These are phyloP conservation scores for Oligia strigilis DNA, from an alignment of 2,888 invertebrate species.

Conservation along the genomic window DNA sequence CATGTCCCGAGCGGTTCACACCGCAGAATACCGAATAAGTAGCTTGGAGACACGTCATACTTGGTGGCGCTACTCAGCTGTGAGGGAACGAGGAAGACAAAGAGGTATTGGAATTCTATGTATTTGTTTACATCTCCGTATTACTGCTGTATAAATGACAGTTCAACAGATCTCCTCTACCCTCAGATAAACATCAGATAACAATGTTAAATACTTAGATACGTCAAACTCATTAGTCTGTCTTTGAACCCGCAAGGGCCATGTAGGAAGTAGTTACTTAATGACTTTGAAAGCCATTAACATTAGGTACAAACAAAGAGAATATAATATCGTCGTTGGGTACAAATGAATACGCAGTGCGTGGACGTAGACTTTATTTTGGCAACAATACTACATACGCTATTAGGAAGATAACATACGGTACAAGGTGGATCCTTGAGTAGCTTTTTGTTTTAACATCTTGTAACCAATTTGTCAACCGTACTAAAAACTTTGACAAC, in stretches of 20 bases:
- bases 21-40: background rate
- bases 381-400: conserved; percentile 10
- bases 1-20: background rate
- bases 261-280: conserved; percentile 24
- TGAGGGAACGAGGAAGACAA: background rate
- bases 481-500: background rate
- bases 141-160: background rate
- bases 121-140: background rate
- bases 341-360: conserved; percentile 14
- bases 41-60: background rate
- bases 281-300: conserved; percentile 17
- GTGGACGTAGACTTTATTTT: conserved; percentile 17
- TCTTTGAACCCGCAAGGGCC: background rate
- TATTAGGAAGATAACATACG: background rate
- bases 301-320: background rate
- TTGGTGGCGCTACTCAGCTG: no score
- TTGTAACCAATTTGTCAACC: background rate
- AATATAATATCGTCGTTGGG: no score
- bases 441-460: background rate
- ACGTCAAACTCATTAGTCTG: conserved; percentile 13
- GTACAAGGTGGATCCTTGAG: background rate
- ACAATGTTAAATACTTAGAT: background rate
- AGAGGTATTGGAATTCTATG: background rate
- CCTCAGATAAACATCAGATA: conserved; percentile 5
- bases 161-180: no score